A percentile compares a stretch with the other conserved stretches of the same genome.
phyloP scores from a whole-genome alignment of 2,888 invertebrate species.

The Pyrochroa serraticornis region DNA sequence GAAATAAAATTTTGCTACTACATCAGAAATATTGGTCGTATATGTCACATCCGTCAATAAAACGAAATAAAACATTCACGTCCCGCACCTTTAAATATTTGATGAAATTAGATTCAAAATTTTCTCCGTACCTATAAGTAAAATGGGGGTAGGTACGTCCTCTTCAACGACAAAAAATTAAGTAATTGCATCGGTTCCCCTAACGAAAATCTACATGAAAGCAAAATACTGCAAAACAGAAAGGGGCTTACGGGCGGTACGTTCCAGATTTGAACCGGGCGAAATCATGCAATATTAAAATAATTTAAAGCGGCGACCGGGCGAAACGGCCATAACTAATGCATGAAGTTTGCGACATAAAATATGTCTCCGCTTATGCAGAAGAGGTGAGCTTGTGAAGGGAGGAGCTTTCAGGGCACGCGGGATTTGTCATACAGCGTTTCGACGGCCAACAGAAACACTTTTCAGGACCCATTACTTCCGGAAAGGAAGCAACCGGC shows the following conservation, averaged over 20 bases:
- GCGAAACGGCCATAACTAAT: slow-evolving; percentile 44
- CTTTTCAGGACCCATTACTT: slow-evolving; percentile 19
- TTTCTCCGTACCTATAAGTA: background rate
- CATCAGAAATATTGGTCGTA: slow-evolving; percentile 38
- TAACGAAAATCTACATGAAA: slow-evolving; percentile 30
- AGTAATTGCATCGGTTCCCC: slow-evolving; percentile 26
- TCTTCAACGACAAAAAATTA: slow-evolving; percentile 18
- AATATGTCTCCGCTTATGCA: slow-evolving; percentile 49
- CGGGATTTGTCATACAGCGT: slow-evolving; percentile 46
- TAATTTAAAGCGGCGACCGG: slow-evolving; percentile 52
- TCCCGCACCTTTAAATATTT: slow-evolving; percentile 33
- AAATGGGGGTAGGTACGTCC: slow-evolving; percentile 2
- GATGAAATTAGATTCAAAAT: slow-evolving; percentile 37
- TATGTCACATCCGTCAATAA: slow-evolving; percentile 40
- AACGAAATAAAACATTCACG: slow-evolving; percentile 35
- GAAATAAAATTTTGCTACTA: slow-evolving; percentile 24
- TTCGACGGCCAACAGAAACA: slow-evolving; percentile 24
- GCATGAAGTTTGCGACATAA: slow-evolving; percentile 45
- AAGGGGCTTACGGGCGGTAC: slow-evolving; percentile 29
- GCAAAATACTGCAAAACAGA: slow-evolving; percentile 34
- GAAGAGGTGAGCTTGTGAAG: slow-evolving; percentile 38
- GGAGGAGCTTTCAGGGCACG: slow-evolving; percentile 37
- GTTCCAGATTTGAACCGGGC: slow-evolving; percentile 53
- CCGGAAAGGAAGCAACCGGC: slow-evolving; percentile 1
- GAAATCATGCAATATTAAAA: slow-evolving; percentile 56